A percentile compares a stretch with the other conserved stretches of the same genome.
Conservation (phyloP, 1,140 invertebrate species). For the Bombus huntii region DNA sequence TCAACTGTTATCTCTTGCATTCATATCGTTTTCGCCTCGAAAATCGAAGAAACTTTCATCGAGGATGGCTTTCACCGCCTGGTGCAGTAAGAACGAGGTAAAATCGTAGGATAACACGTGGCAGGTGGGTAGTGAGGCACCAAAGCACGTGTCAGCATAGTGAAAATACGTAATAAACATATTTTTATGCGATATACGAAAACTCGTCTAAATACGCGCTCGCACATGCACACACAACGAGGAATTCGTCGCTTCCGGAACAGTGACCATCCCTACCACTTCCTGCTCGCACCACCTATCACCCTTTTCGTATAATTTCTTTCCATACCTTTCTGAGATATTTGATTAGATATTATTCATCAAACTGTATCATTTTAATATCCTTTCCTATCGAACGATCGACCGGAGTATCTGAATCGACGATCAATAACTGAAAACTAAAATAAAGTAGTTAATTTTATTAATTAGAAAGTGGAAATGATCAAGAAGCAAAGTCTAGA, state of each 20-base stretch:
- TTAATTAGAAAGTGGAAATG: too few relatives aligned
- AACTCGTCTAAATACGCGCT: slow-evolving; percentile 47
- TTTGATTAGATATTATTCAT: background rate
- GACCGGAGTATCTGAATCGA: too few relatives aligned
- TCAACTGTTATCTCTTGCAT: background rate
- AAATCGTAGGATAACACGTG: slow-evolving; percentile 23
- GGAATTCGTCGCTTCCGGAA: background rate
- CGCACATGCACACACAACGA: slow-evolving; percentile 10
- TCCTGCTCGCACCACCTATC: slow-evolving; percentile 9
- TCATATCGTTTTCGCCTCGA: background rate
- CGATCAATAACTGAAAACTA: too few relatives aligned
- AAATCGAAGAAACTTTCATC: background rate
- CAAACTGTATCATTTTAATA: background rate
- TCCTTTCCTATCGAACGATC: too few relatives aligned
- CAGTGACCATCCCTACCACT: slow-evolving; percentile 38
- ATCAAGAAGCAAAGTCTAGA: too few relatives aligned
- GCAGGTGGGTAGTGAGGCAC: slow-evolving; percentile 35
- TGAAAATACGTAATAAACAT: slow-evolving; percentile 71
- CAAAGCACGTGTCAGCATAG: slow-evolving; percentile 61
- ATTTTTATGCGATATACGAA: slow-evolving; percentile 68
- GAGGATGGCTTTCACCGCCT: background rate
- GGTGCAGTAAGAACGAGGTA: background rate
- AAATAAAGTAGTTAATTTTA: too few relatives aligned
- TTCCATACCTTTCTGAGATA: rapidly evolving
- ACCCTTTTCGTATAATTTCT: background rate